phyloP scores from a whole-genome alignment of 2,797 vertebrate species.

The Triplophysa yarkandensis region DNA sequence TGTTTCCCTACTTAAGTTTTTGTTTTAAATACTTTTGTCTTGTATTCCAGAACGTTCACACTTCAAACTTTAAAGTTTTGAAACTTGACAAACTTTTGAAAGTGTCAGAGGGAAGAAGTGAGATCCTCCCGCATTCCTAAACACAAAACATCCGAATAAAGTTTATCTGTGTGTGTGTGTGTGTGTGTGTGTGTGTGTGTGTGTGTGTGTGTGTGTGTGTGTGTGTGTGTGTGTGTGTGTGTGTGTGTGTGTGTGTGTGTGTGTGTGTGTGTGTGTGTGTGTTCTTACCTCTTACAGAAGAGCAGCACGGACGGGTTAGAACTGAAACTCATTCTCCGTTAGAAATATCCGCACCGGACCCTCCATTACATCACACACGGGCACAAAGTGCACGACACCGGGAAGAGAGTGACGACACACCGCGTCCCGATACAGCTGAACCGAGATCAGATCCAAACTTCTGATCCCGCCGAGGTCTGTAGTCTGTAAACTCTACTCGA shows the following conservation, averaged over 20 bases:
- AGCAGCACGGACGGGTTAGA: conserved; percentile 66
- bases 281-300: conserved; percentile 76
- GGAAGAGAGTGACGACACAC: conserved; percentile 51
- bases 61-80: too few species aligned
- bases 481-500: conserved; percentile 40
- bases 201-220: too few species aligned
- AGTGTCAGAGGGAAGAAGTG: too few species aligned
- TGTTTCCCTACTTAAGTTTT: too few species aligned
- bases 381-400: conserved; percentile 64
- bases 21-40: too few species aligned
- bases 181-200: too few species aligned
- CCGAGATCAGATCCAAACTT: conserved; percentile 31
- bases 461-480: conserved; percentile 49
- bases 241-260: too few species aligned
- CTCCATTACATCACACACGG: conserved; percentile 83
- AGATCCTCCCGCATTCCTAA: background rate
- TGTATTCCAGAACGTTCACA: too few species aligned
- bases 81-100: too few species aligned
- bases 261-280: too few species aligned
- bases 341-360: conserved; percentile 78
- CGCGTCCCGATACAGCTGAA: background rate
- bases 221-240: too few species aligned
- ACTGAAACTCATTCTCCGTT: conserved; percentile 71
- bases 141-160: background rate
- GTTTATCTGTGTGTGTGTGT: too few species aligned